Evolutionary conservation across 2,797 vertebrate species (phyloP).

Genomic region (Phaenicophaeus curvirostris): DNA sequence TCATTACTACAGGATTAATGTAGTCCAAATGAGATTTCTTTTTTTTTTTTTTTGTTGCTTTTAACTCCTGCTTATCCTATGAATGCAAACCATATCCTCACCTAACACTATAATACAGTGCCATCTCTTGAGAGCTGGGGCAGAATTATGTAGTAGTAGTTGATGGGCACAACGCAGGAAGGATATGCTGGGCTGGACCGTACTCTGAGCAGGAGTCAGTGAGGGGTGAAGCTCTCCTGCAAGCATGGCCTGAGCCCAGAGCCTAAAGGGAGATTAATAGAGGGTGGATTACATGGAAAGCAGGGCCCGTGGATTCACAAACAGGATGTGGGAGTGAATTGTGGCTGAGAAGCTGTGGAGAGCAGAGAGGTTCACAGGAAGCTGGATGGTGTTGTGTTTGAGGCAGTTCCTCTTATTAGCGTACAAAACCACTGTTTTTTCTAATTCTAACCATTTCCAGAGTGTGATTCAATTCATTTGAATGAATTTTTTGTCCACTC

Average conservation of each 20-base stretch:
- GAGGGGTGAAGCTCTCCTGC: background rate
- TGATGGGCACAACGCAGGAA: background rate
- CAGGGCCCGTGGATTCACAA: background rate
- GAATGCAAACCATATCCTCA: background rate
- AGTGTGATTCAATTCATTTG: background rate
- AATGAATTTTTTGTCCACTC: no score
- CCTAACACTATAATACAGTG: fast-evolving
- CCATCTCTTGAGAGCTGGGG: background rate
- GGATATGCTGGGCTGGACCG: background rate
- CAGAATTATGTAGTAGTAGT: background rate
- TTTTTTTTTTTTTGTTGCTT: background rate
- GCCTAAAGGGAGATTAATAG: background rate
- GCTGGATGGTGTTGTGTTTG: background rate
- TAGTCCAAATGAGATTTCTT: background rate
- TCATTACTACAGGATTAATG: background rate
- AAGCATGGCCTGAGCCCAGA: background rate
- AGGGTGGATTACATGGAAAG: background rate
- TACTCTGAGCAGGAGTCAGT: background rate
- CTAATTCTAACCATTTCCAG: background rate
- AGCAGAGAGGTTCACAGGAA: background rate
- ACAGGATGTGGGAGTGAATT: fast-evolving
- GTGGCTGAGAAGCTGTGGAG: background rate
- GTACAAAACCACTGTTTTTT: background rate
- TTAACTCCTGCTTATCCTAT: background rate
- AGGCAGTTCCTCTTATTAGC: background rate